Conservation (phyloP, 2,113 vertebrate genomes). For the Sus scrofa region T2T-Sscrofa CM000820.6:9844501-9845000, state of each 20-base stretch:
- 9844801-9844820: not conserved
- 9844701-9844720: not conserved
- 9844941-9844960: not conserved
- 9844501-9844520: not conserved
- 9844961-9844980: not conserved
- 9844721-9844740: not conserved
- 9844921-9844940: rapidly evolving
- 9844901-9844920: not conserved
- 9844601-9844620: not conserved
- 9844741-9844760: not conserved
- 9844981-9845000: not conserved
- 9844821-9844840: not conserved
- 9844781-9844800: not conserved
- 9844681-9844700: not conserved
- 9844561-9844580: not conserved
- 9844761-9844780: not conserved
- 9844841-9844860: not conserved
- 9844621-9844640: not conserved
- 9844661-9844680: rapidly evolving
- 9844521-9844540: not conserved
- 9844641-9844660: not conserved
- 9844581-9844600: not conserved
- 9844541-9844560: not conserved
- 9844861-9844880: too few species aligned
- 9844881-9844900: not conserved